Evolutionary conservation across 2,797 vertebrate genomes (phyloP), one percentile per base, ranked within the genome.

Genomic region (Streptopelia turtur): DNA sequence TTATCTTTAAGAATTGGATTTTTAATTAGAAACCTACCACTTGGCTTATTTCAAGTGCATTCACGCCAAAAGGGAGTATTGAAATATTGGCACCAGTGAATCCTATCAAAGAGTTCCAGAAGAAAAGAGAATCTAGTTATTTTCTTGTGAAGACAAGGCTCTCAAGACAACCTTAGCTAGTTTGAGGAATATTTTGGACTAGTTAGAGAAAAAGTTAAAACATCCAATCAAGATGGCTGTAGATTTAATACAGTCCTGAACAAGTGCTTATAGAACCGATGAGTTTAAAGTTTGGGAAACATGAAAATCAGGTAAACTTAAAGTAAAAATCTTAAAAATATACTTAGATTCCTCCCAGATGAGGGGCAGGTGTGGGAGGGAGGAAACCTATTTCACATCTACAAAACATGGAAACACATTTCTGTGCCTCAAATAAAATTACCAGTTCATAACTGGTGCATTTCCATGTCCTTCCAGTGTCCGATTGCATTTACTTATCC

Each of bases 111-210:
- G 49, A 64, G 15, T 57, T 83, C 16, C 55, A 63, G 76, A 85
- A 87, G 50, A 88, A 95, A 87, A 81, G 77, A 90, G 13, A 43
- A 80, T 60, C 63, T 47, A 83, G 25, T 90, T 95, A 80, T 87
- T 93, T 91, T 80, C 75, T 74, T 53, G 53, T 30, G 60, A 80
- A 87, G 79, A 78, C 17, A 87, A 93, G 41, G 14, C 41, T 87
- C 89, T 92, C 35, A 59, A 63, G 61, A 78, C n/a, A 88, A 79
- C 23, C 21, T 70, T 49, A 94, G 22, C 14, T 66, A 78, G n/a
- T 64, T 24, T 79, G 49, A 77, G 30, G 52, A 90, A 43, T 77
- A 79, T 61, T 90, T 88, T 88, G 61, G 28, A 64, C 35, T 65
- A 83, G 92, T 87, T 64, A 70, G 30, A 80, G 56, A 43, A 69